Percentiles rank a stretch among this genome's conserved stretches.
Conservation (phyloP, 2,113 vertebrate species). For the Microcebus jonahi region DNA sequence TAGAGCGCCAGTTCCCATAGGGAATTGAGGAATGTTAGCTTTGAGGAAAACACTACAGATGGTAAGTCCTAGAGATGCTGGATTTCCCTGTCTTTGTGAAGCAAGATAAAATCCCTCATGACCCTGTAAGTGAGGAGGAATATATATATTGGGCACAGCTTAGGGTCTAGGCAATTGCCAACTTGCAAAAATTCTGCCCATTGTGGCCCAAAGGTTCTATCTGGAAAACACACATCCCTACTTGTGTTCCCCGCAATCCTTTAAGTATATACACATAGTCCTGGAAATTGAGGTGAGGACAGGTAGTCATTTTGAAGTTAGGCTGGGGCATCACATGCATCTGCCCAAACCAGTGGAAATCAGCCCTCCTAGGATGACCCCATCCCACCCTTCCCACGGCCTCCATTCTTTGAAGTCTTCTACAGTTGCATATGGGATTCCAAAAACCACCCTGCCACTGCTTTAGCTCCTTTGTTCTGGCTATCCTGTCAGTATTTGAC, state of each 20-base stretch:
- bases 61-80: neutral
- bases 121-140: neutral
- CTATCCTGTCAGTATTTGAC: neutral
- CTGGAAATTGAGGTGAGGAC: neutral
- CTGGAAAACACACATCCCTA: neutral
- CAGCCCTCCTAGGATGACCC: neutral
- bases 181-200: neutral
- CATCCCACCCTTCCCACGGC: rapidly evolving
- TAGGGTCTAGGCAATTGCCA: too few species aligned
- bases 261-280: neutral
- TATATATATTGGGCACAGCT: neutral
- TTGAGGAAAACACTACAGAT: neutral
- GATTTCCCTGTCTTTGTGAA: neutral
- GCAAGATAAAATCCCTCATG: neutral
- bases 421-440: rapidly evolving
- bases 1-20: neutral
- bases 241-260: neutral
- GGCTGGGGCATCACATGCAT: neutral
- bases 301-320: neutral
- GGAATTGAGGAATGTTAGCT: neutral
- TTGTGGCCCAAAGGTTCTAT: neutral
- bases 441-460: neutral
- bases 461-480: neutral
- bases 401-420: neutral
- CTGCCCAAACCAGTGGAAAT: neutral